Evolutionary conservation across 2,113 vertebrate genomes (phyloP), one percentile per base, ranked within the genome.

Genomic region (Meleagris gallopavo): DNA sequence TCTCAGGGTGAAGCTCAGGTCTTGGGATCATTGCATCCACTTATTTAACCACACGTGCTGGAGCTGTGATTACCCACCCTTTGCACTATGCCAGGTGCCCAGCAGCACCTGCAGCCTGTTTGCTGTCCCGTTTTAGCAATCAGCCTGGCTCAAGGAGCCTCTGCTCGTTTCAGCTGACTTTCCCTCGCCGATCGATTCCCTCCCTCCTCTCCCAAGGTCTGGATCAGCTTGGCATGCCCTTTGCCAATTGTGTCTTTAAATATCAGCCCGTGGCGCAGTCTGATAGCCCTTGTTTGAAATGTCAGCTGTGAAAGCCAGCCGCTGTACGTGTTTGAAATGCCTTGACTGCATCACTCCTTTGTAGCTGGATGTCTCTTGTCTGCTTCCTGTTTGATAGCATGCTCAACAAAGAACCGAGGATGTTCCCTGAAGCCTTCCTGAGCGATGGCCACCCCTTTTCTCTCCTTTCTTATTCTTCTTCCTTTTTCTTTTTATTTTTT

Each of bases 351-450:
- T 86, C 46, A 84, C 82, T 41, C 71, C 90, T 86, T 95, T 96
- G 84, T 95, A 93, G 96, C 93, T 96, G 84, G 77, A 40, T 93
- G 94, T 94, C 94, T 95, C 92, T 22, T 61, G 94, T 97, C 94
- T 95, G 96, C 95, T 97, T 96, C 96, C 97, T 94, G 97, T 93
- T 86, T 52, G 84, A 81, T 58, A 88, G 91, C 95, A 67, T 58
- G 93, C 78, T 85, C 93, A 22, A 90, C 80, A 95, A 95, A 95
- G 96, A 83, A 90, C 88, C 9, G 64, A 84, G 86, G 93, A 94
- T 88, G 91, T 74, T 96, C 83, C 87, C 93, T 94, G 81, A 93
- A 91, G 92, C 87, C 90, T 91, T 96, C 75, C 92, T 92, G 66
- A 62, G 89, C 84, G 75, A 80, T 46, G 93, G 86, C 86, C 92